These are phyloP conservation scores for Tenthredo notha DNA, from an alignment of 2,888 invertebrate species.

Conservation along the genomic window DNA sequence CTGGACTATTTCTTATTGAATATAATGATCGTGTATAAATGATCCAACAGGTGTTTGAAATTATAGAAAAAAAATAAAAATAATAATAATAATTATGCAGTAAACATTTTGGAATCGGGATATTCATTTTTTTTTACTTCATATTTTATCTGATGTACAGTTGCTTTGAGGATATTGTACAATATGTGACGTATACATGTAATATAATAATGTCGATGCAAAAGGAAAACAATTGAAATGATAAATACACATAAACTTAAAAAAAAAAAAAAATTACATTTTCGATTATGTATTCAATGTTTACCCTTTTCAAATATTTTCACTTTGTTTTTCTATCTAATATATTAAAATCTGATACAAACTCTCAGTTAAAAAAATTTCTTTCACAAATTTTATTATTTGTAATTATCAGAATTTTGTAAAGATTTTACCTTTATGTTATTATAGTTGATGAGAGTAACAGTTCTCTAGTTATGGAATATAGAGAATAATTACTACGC, in stretches of 20 bases:
- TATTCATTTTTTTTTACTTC: conserved; percentile 66
- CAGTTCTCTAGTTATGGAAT: neutral
- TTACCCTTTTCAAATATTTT: neutral
- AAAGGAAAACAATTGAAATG: conserved; percentile 58
- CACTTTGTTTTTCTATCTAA: neutral
- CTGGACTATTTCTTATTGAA: neutral
- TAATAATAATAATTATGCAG: conserved; percentile 44
- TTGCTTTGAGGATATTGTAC: conserved; percentile 71
- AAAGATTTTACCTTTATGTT: neutral
- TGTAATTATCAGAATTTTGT: neutral
- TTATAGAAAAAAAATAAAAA: conserved; percentile 21
- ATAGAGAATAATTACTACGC: neutral
- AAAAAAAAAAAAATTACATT: conserved; percentile 27
- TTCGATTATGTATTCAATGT: neutral
- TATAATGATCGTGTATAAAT: neutral
- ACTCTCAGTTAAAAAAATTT: neutral
- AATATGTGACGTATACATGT: conserved; percentile 75
- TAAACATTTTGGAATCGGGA: conserved; percentile 65
- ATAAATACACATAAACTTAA: conserved; percentile 62
- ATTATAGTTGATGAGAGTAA: neutral
- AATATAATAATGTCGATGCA: conserved; percentile 68
- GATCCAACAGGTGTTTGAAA: conserved; percentile 53
- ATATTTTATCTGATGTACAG: conserved; percentile 48
- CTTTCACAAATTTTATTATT: neutral
- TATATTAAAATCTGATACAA: neutral